Evolutionary conservation across 2,797 vertebrate genomes (phyloP).

Genomic region (Gymnothorax reevesii): DNA sequence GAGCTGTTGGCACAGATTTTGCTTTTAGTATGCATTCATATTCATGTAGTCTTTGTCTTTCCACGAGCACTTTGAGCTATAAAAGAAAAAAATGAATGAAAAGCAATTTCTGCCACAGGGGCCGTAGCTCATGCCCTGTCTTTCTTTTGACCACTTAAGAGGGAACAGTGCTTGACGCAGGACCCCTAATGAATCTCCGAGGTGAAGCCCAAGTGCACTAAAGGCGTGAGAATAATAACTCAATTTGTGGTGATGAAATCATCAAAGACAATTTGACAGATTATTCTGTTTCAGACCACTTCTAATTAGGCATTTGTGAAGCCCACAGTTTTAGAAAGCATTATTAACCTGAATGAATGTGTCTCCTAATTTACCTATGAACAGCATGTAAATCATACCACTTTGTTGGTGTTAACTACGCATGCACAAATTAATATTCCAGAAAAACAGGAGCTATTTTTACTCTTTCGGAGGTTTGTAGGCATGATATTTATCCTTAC

Average conservation of each 20-base stretch:
- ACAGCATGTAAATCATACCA: slow-evolving; percentile 26
- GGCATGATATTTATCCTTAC: too few species aligned
- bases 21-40: slow-evolving; percentile 8
- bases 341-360: slow-evolving; percentile 15
- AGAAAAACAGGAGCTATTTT: not conserved
- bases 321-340: slow-evolving; percentile 26
- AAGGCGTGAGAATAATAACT: slow-evolving; percentile 34
- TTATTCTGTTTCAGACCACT: slow-evolving; percentile 32
- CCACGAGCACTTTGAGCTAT: not conserved
- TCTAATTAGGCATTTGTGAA: slow-evolving; percentile 31
- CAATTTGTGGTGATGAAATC: slow-evolving; percentile 38
- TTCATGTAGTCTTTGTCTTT: slow-evolving; percentile 7
- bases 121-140: slow-evolving; percentile 24
- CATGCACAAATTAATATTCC: slow-evolving; percentile 25
- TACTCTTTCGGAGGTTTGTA: too few species aligned
- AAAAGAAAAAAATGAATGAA: slow-evolving; percentile 22
- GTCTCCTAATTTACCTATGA: slow-evolving; percentile 27
- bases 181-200: slow-evolving; percentile 27
- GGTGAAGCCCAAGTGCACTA: slow-evolving; percentile 27
- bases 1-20: not conserved
- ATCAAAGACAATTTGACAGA: slow-evolving; percentile 34
- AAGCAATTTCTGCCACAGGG: slow-evolving; percentile 20
- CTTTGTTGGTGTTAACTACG: slow-evolving; percentile 5
- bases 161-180: slow-evolving; percentile 30
- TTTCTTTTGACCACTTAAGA: slow-evolving; percentile 37